Percentiles rank a stretch among this genome's conserved stretches.
Evolutionary conservation across 2,797 vertebrate genomes (phyloP).

Genomic region (Perdix hodgsoniae): DNA sequence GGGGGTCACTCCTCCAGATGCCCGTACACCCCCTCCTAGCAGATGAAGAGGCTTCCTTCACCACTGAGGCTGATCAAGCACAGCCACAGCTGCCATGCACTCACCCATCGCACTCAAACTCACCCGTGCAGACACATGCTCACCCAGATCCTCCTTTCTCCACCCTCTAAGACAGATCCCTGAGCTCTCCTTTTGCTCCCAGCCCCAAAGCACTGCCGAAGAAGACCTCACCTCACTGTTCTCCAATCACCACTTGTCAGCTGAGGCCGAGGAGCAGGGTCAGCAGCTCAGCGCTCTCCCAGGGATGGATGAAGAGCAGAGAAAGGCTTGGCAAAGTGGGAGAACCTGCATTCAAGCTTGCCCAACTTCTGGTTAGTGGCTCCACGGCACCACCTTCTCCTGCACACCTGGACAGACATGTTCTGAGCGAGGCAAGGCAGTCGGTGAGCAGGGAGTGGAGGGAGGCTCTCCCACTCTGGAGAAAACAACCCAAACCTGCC

Average conservation of each 20-base stretch:
- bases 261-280: background rate
- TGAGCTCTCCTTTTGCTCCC: background rate
- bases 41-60: background rate
- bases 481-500: background rate
- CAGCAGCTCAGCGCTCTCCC: fast-evolving
- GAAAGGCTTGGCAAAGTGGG: slow-evolving; percentile 24
- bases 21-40: background rate
- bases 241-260: fast-evolving
- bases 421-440: background rate
- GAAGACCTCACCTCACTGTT: background rate
- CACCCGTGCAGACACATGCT: background rate
- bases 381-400: slow-evolving; percentile 45
- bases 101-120: background rate
- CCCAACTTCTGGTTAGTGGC: slow-evolving; percentile 53
- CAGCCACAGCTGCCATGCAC: fast-evolving
- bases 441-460: background rate
- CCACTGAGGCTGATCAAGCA: background rate
- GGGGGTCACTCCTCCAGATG: background rate
- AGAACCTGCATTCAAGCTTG: background rate
- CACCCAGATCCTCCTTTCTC: background rate
- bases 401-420: slow-evolving; percentile 56
- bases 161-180: background rate
- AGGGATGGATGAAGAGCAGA: background rate
- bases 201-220: background rate
- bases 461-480: background rate